A percentile compares a stretch with the other conserved stretches of the same genome.
phyloP scores from a whole-genome alignment of 1,140 invertebrate genomes.

The Drosophila takahashii region DNA sequence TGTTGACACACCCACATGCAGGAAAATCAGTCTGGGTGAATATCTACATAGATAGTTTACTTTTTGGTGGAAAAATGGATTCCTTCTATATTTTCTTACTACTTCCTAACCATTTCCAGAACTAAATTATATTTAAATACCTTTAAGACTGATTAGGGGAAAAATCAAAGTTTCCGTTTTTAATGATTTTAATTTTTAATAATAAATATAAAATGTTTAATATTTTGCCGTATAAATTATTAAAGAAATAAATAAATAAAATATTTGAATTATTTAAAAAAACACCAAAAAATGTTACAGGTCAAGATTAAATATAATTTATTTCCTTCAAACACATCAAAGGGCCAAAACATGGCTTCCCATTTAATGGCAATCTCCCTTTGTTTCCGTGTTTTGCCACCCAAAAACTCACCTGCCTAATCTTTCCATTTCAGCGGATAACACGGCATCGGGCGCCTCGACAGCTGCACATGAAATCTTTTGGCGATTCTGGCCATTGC shows the following conservation, averaged over 20 bases:
- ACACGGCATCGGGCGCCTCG: constrained; percentile 60
- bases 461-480: constrained; percentile 65
- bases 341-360: background rate
- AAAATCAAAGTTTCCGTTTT: too few species aligned
- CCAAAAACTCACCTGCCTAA: background rate
- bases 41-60: background rate
- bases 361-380: background rate
- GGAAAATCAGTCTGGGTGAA: constrained; percentile 9
- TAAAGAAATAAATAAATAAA: too few species aligned
- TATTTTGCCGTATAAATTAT: too few species aligned
- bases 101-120: too few species aligned
- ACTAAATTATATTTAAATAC: background rate
- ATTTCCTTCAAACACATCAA: constrained; percentile 15
- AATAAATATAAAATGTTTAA: too few species aligned
- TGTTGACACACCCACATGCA: constrained; percentile 56
- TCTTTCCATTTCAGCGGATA: constrained; percentile 54
- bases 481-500: constrained; percentile 55
- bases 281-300: too few species aligned
- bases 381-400: background rate
- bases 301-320: background rate
- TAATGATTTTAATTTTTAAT: too few species aligned
- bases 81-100: background rate
- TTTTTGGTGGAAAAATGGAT: constrained; percentile 37
- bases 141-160: background rate
- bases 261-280: too few species aligned